Conservation (phyloP, 1,140 invertebrate species). For the Sinonovacula constricta region DNA sequence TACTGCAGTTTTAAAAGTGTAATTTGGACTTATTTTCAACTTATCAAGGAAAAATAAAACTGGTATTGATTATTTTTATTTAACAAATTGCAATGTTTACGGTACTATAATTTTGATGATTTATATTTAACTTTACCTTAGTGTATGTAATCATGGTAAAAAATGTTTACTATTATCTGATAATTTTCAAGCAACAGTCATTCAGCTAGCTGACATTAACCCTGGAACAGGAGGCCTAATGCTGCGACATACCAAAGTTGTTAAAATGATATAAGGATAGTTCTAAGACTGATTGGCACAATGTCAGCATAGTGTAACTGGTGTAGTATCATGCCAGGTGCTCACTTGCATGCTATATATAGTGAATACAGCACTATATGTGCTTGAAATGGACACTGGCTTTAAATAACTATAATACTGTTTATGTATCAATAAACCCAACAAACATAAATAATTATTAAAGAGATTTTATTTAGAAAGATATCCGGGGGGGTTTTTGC, state of each 20-base stretch:
- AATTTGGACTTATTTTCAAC: too few species aligned
- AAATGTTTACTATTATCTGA: background rate
- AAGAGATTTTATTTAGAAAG: background rate
- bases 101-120: background rate
- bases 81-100: background rate
- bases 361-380: background rate
- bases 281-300: background rate
- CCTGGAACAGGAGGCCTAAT: background rate
- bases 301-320: background rate
- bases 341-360: background rate
- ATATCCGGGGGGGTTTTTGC: too few species aligned
- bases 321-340: background rate
- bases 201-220: background rate
- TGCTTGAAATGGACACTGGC: background rate
- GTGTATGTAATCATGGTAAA: background rate
- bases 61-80: background rate
- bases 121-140: background rate
- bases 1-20: too few species aligned
- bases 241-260: background rate
- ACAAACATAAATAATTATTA: background rate
- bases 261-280: background rate
- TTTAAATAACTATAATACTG: background rate
- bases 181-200: background rate
- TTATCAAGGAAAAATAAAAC: background rate
- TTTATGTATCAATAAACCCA: background rate